Evolutionary conservation across 2,888 invertebrate species (phyloP), one percentile per base, ranked within the genome.

Genomic region (Lasioglossum malachurum): DNA sequence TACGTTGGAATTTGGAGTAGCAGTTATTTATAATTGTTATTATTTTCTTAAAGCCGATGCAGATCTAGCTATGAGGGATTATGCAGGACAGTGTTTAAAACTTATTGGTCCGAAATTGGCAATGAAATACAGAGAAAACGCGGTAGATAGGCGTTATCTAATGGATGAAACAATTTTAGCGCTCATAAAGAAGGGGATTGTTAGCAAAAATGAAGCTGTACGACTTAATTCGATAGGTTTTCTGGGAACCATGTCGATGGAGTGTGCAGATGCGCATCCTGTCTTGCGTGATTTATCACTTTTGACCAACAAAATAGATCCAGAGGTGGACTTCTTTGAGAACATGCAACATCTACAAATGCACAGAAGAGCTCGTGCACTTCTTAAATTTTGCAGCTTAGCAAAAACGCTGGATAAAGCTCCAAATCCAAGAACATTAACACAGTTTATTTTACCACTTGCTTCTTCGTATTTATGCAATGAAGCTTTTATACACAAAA

Each of bases 281-380:
- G 96, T 98, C 0, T 95, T 98, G 2, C 96, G 96, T 31, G 98
- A 98, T 95, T 95, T 98, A 80, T 96, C 97, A n/a, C 95, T 96
- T 57, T 95, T 98, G 53, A 96, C 97, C 0, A 97, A 97, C 93
- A 96, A 97, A 94, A 95, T 95, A 74, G 98, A 99, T 94, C 95
- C 96, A 14, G 99, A 99, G 95, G 97, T 98, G 0, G 99, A 99
- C 95, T 99, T 99, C 96, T 99, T 99, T 94, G 98, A 98, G 93
- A 99, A 99, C 94, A 97, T 99, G 93, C 97, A 97, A 44, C 99
- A 99, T 95, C 95, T 98, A 73, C 98, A 99, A 96, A 96, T 97
- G 81, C 98, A 99, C 94, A 96, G 99, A 85, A 97, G 98, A 93
- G 97, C 98, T 0, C 96, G 98, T 92, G 99, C 99, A 0, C 94